Evolutionary conservation across 2,888 invertebrate genomes (phyloP), one percentile per base, ranked within the genome.

Genomic region (Brachyopa scutellaris): DNA sequence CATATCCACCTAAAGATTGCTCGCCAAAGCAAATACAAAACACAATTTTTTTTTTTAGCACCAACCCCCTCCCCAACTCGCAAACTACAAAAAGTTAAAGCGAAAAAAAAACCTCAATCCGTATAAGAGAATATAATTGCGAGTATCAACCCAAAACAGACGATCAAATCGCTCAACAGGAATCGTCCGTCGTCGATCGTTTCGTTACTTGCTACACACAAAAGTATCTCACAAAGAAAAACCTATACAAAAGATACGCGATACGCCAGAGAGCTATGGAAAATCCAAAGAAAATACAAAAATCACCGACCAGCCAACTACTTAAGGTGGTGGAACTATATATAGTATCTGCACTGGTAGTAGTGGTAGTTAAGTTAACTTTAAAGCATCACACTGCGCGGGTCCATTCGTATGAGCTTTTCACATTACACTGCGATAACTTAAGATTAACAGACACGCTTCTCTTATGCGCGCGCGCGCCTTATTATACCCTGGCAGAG

Each of bases 331-430:
- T 78, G 83, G 73, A 72, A 57, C 53, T 42, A 51, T 64, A 42
- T 59, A 19, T 29, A 4, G 59, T 8, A 29, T 40, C 17, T 31
- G 61, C n/a, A 5, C 19, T 45, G 55, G 33, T 64, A 42, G 57
- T 76, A 59, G 67, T 85, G 85, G 64, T 70, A 86, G 86, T 86
- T 85, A 87, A 85, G 85, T 85, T 85, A 73, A 85, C 86, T 88
- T 88, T 85, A 85, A 88, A 89, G 89, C 89, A 90, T 88, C 89
- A 57, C 62, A 38, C 6, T 51, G 64, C 84, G 87, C 84, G 87
- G 89, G 89, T 89, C 88, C 88, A 88, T 89, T 88, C 87, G 88
- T 87, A 89, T 88, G 86, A 90, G 90, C 89, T 90, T 90, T 90
- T 89, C 88, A 76, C 82, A 90, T 90, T 90, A 89, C 90, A 87